Base-by-base conservation (phyloP, 2,888 invertebrate species). In the Parnassius orleans region DNA sequence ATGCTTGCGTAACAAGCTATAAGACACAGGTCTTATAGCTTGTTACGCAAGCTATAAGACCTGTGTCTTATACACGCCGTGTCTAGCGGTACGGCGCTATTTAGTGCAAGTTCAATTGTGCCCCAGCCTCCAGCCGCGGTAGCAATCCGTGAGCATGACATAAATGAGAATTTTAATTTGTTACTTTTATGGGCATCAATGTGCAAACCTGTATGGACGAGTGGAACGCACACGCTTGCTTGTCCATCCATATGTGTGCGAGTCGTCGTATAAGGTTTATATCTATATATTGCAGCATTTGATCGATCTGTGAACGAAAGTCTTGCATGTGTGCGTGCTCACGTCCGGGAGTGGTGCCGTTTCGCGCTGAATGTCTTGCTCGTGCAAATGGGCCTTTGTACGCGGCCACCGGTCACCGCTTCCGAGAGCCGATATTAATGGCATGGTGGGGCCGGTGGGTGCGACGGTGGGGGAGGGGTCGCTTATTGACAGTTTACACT, bases 111-210 rank as follows among this genome's bases (percentile, higher is more conserved):
- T 47, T 47, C 47, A 47, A 47, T 47, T 47, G 47, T 47, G 15
- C 47, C 47, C 3, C 24, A 24, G 24, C 24, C 47, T 9, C n/a
- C 47, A n/a, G 42, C 47, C 47, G 47, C 47, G 14, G 9, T 15
- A 9, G 47, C 47, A 14, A 47, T 47, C 14, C 15, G 47, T 14
- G 47, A 47, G 47, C 47, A 14, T 58, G 52, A 58, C 58, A 58
- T n/a, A 53, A 53, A 47, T 19, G 52, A 33, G 19, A 14, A 46
- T 53, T 44, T 53, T 53, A 58, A 58, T 58, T 52, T 46, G 2
- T 33, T 41, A 14, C 53, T 3, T 14, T 46, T 53, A 46, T 58
- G 52, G 58, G 24, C 52, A 52, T 46, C 44, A 53, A n/a, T 11
- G 58, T 19, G 52, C 58, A 43, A 58, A 51, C 14, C 48, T 10